phyloP scores from a whole-genome alignment of 2,888 invertebrate species.

The Liposcelis brunnea region DNA sequence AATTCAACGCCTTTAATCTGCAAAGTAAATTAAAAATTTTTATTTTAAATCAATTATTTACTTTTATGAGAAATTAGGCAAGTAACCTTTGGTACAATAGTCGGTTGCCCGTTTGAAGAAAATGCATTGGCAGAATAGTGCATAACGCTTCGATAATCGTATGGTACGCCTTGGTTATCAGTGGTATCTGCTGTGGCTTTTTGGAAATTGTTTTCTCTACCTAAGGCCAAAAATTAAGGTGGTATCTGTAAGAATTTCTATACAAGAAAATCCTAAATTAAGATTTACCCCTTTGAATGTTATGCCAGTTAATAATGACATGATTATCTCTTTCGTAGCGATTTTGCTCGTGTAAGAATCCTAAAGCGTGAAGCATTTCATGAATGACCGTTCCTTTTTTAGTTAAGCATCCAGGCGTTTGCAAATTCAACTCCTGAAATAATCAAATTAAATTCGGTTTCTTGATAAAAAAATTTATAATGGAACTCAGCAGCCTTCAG shows the following conservation, averaged over 20 bases:
- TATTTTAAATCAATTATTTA: too few species aligned
- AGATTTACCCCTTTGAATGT: slow-evolving; percentile 41
- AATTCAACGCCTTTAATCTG: slow-evolving; percentile 23
- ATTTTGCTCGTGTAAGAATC: slow-evolving; percentile 71
- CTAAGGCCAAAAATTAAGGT: slow-evolving; percentile 23
- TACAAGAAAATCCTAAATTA: not conserved
- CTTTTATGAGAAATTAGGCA: too few species aligned
- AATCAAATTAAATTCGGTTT: not conserved
- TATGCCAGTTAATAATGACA: slow-evolving; percentile 45
- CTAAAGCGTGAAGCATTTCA: slow-evolving; percentile 61
- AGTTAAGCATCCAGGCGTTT: slow-evolving; percentile 51
- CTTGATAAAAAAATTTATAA: slow-evolving; percentile 10
- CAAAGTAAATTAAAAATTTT: not conserved
- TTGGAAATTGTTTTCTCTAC: slow-evolving; percentile 49
- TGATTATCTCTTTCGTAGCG: slow-evolving; percentile 54
- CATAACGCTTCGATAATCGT: slow-evolving; percentile 70
- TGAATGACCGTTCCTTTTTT: slow-evolving; percentile 60
- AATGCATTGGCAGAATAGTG: slow-evolving; percentile 66
- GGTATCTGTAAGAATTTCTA: not conserved
- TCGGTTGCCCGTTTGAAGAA: slow-evolving; percentile 49
- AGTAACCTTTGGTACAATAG: slow-evolving; percentile 49
- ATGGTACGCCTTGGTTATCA: slow-evolving; percentile 48
- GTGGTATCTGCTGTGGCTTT: slow-evolving; percentile 39
- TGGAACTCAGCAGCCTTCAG: not conserved
- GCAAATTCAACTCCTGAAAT: slow-evolving; percentile 51